Percentiles rank a stretch among this genome's conserved stretches.
phyloP scores from a whole-genome alignment of 2,113 vertebrate species.

The Petaurus breviceps region DNA sequence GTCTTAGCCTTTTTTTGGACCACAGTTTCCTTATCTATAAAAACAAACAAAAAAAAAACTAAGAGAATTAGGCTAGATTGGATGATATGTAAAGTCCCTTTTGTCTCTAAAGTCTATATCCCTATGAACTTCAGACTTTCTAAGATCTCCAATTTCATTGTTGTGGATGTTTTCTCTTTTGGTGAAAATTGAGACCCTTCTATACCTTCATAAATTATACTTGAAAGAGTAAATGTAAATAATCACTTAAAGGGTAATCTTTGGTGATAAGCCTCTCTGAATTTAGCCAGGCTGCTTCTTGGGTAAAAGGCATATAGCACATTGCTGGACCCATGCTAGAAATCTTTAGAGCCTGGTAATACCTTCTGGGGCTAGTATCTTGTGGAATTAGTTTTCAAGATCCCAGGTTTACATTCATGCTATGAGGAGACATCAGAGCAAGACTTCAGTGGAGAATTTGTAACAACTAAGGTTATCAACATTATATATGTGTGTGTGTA shows the following conservation, averaged over 20 bases:
- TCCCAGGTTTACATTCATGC: not conserved
- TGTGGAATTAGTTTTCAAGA: too few relatives aligned
- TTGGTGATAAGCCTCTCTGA: not conserved
- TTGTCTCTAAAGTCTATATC: not conserved
- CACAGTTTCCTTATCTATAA: not conserved
- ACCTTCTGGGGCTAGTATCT: not conserved
- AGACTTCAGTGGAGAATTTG: not conserved
- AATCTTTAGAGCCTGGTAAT: not conserved
- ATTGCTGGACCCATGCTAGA: not conserved
- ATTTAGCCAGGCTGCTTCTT: not conserved
- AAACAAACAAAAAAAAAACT: not conserved
- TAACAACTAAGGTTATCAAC: not conserved
- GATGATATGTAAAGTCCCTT: not conserved
- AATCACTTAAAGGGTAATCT: not conserved
- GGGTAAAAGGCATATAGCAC: not conserved
- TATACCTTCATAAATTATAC: not conserved
- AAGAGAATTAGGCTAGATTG: not conserved
- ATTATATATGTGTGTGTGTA: too few relatives aligned
- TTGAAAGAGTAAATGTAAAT: not conserved
- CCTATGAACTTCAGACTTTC: not conserved
- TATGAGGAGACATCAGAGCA: not conserved
- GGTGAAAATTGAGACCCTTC: not conserved
- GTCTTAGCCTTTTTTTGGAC: not conserved
- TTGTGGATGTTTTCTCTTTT: not conserved
- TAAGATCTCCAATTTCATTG: not conserved